Conservation (phyloP, 2,797 vertebrate genomes). For the Tragelaphus eurycerus region DNA sequence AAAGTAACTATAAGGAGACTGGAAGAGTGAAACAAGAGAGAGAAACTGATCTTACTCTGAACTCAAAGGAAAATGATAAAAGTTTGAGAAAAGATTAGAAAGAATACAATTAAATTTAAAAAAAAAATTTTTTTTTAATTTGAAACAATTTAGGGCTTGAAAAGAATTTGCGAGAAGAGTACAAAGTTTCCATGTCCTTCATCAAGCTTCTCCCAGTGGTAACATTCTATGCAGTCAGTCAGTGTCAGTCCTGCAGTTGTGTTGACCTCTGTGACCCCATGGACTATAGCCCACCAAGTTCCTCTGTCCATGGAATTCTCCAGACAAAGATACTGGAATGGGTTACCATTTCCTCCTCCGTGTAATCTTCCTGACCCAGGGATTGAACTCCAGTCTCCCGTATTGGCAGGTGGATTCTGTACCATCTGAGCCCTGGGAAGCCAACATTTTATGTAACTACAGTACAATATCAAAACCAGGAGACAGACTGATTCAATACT, state of each 20-base stretch:
- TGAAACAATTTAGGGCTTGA: not conserved
- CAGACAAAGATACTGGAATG: not conserved
- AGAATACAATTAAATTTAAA: not conserved
- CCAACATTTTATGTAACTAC: not conserved
- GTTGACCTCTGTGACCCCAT: not conserved
- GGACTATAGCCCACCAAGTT: not conserved
- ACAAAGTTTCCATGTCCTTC: not conserved
- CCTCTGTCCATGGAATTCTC: not conserved
- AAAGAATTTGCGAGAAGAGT: not conserved
- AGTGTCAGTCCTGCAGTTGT: fast-evolving
- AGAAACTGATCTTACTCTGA: not conserved
- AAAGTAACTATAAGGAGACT: not conserved
- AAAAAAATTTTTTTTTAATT: not conserved
- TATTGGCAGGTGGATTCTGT: not conserved
- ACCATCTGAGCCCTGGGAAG: not conserved
- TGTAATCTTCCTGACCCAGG: not conserved
- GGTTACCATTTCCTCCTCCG: not conserved
- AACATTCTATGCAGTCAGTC: not conserved
- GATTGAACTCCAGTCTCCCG: not conserved
- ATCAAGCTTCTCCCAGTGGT: not conserved
- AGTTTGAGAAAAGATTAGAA: not conserved
- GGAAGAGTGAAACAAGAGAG: not conserved
- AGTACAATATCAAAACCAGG: not conserved
- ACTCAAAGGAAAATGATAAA: not conserved
- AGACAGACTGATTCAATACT: not conserved